Evolutionary conservation across 2,113 vertebrate genomes (phyloP), one percentile per base, ranked within the genome.

Genomic region (Shinisaurus crocodilurus): DNA sequence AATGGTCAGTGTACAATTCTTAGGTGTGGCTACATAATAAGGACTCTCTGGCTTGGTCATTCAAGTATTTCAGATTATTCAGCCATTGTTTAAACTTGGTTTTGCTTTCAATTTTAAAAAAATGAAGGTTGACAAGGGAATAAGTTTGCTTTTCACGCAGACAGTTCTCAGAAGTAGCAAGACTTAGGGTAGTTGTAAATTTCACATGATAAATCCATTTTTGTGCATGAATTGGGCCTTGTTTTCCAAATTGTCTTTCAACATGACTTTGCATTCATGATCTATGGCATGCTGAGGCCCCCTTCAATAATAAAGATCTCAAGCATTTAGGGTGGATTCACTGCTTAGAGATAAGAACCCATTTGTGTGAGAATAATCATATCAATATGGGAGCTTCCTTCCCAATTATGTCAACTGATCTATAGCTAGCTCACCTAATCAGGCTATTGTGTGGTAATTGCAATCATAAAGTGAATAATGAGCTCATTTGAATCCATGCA

Each of bases 61-160:
- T 75, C 48, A 82, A 83, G 50, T 89, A 90, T 37, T 81, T 81
- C 76, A 74, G 77, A 75, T 43, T 81, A 37, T 37, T 18, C 60
- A 85, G 45, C n/a, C 60, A 77, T 45, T 82, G 5, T 40, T 65
- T 25, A 20, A 80, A 43, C 87, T 82, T 37, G 12, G 50, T 7
- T 89, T 89, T 79, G 72, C 82, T 37, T 82, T 60, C 54, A 82
- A 82, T n/a, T 63, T 48, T 79, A 45, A 48, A 79, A 79, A 63
- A 63, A 40, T 40, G 34, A 82, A 57, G 9, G 16, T 3, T 63
- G 54, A 5, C n/a, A 60, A 37, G 23, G 7, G n/a, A 82, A n/a
- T 70, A n/a, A 20, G 6, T 18, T 48, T 45, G 18, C 9, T 50
- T 85, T 34, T 48, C 29, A 48, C 16, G 12, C n/a, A 54, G 32